Percentiles rank a stretch among this genome's conserved stretches.
phyloP scores from a whole-genome alignment of 2,113 vertebrate species.

The Grallaria varia region DNA sequence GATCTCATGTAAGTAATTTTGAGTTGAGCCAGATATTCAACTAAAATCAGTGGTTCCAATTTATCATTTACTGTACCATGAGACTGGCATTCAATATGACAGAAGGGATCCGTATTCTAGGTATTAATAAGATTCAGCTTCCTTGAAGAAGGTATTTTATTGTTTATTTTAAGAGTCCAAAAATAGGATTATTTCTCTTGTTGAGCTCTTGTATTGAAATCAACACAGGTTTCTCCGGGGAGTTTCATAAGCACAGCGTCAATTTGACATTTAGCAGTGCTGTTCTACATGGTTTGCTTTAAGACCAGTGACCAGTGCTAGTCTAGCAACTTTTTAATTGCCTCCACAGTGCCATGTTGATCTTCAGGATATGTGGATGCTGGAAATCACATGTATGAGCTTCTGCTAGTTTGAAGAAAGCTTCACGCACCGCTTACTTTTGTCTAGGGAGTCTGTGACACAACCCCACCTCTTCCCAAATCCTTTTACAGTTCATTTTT shows the following conservation, averaged over 20 bases:
- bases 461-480: not conserved
- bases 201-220: not conserved
- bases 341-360: not conserved
- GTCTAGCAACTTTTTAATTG: not conserved
- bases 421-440: not conserved
- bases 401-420: not conserved
- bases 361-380: not conserved
- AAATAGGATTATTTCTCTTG: not conserved
- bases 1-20: not conserved
- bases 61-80: not conserved
- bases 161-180: not conserved
- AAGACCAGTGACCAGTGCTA: not conserved
- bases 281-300: not conserved
- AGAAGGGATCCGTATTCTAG: not conserved
- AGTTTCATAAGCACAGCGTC: not conserved
- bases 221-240: not conserved
- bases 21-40: accelerated
- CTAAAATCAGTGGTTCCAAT: not conserved
- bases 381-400: not conserved
- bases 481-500: not conserved
- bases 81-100: not conserved
- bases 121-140: not conserved
- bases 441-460: not conserved
- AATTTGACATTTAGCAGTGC: not conserved
- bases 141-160: not conserved